Evolutionary conservation across 2,797 vertebrate genomes (phyloP).

Genomic region (Arnoldichthys spilopterus): DNA sequence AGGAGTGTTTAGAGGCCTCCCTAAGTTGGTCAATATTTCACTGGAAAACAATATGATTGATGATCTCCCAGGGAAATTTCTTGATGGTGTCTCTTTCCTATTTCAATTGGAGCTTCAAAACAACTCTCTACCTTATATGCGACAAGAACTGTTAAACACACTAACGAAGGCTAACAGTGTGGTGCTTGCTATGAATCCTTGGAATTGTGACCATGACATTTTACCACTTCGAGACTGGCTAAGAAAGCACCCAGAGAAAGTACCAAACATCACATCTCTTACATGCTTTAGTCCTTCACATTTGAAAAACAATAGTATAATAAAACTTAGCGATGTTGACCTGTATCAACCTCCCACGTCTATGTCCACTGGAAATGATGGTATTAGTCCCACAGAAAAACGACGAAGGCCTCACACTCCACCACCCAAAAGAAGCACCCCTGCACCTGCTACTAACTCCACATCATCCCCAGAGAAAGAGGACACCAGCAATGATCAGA

Average conservation of each 20-base stretch:
- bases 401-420: conserved; percentile 50
- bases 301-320: conserved; percentile 71
- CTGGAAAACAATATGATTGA: conserved; percentile 87
- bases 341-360: conserved; percentile 46
- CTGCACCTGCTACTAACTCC: conserved; percentile 60
- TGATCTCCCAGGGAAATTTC: conserved; percentile 77
- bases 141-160: conserved; percentile 76
- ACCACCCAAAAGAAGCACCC: conserved; percentile 59
- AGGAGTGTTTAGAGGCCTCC: conserved; percentile 78
- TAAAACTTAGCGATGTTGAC: conserved; percentile 62
- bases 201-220: conserved; percentile 87
- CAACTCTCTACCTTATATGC: conserved; percentile 85
- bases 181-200: conserved; percentile 87
- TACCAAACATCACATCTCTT: conserved; percentile 74
- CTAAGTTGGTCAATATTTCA: conserved; percentile 86
- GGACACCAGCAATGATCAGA: conserved; percentile 53
- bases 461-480: conserved; percentile 56
- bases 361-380: conserved; percentile 46
- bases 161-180: conserved; percentile 76
- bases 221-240: conserved; percentile 86
- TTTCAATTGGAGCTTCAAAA: conserved; percentile 83
- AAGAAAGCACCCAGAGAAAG: conserved; percentile 70
- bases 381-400: conserved; percentile 10
- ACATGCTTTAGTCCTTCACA: conserved; percentile 77
- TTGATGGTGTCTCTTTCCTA: conserved; percentile 73